These are phyloP conservation scores for Ostrea edulis DNA, from an alignment of 1,140 invertebrate genomes.

Conservation along the genomic window DNA sequence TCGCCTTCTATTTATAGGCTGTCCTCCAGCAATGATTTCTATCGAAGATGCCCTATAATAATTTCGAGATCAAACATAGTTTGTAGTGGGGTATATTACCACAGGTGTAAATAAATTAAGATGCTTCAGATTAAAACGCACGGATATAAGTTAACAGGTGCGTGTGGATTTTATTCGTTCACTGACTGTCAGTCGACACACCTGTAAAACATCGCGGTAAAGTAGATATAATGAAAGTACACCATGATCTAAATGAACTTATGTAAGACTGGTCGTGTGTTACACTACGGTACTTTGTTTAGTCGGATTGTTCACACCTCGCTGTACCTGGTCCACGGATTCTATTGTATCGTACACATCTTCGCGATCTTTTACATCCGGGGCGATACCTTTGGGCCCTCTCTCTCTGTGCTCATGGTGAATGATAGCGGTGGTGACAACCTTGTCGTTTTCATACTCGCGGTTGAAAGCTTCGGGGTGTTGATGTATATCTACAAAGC, in stretches of 20 bases:
- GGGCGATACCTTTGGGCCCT: neutral
- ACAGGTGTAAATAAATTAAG: neutral
- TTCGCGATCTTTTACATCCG: neutral
- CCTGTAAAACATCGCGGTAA: neutral
- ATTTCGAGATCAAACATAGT: neutral
- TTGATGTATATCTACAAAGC: constrained; percentile 24
- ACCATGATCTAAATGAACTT: neutral
- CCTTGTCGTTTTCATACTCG: constrained; percentile 17
- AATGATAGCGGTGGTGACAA: constrained; percentile 17
- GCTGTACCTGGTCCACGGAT: neutral
- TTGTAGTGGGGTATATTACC: neutral
- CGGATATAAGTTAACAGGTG: neutral
- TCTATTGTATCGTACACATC: constrained; percentile 24
- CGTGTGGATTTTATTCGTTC: neutral
- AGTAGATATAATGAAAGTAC: neutral
- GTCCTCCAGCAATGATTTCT: neutral
- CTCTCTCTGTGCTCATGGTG: neutral
- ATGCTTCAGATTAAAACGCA: neutral
- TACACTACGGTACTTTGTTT: neutral
- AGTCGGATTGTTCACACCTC: neutral
- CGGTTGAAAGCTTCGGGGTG: neutral
- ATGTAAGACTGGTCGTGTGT: neutral
- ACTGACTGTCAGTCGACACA: too few species aligned
- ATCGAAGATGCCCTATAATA: neutral
- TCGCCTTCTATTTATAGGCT: too few species aligned